These are phyloP conservation scores for Oncopeltus fasciatus DNA, from an alignment of 1,140 invertebrate genomes.

Conservation along the genomic window DNA sequence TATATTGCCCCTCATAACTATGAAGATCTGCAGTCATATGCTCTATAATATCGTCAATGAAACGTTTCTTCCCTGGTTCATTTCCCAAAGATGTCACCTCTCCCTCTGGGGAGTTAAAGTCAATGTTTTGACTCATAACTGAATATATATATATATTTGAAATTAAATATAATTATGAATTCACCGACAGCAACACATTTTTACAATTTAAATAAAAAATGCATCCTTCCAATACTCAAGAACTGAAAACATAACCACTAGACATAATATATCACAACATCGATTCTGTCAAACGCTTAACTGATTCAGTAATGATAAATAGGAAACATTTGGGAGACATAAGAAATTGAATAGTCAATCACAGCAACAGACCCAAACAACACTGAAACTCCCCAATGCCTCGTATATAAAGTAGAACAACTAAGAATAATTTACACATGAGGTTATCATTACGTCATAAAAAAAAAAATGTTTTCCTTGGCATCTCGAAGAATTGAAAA, in stretches of 20 bases:
- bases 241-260: background rate
- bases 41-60: slow-evolving; percentile 45
- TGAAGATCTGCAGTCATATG: slow-evolving; percentile 44
- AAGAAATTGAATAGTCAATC: background rate
- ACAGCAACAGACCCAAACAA: background rate
- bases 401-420: background rate
- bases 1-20: slow-evolving; percentile 40
- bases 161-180: background rate
- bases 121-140: background rate
- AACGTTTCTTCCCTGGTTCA: slow-evolving; percentile 26
- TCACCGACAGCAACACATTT: background rate
- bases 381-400: background rate
- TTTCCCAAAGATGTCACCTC: background rate
- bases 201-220: background rate
- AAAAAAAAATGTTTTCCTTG: too few relatives aligned
- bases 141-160: background rate
- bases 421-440: background rate
- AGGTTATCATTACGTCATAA: background rate
- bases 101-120: background rate
- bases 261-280: background rate
- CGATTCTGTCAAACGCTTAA: background rate
- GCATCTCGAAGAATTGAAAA: too few relatives aligned
- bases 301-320: background rate
- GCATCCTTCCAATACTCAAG: background rate
- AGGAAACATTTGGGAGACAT: too few relatives aligned